Percentiles rank a stretch among this genome's conserved stretches.
phyloP scores from a whole-genome alignment of 2,888 invertebrate species.

The Electrophaes corylata region DNA sequence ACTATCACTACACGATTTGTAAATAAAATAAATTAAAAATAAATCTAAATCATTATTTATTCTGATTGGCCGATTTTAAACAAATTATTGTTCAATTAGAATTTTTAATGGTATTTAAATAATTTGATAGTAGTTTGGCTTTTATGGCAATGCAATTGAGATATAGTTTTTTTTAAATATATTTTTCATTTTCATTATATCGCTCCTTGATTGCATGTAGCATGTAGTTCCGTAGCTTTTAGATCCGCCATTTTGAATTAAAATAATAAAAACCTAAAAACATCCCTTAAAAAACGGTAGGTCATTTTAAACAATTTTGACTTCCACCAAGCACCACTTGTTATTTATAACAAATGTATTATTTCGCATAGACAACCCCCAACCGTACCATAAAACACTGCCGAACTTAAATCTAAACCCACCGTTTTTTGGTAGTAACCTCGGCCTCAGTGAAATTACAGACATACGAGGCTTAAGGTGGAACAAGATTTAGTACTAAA shows the following conservation, averaged over 20 bases:
- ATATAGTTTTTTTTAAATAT: conserved; percentile 7
- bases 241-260: conserved; percentile 8
- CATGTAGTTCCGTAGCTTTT: conserved; percentile 20
- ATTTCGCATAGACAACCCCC: conserved; percentile 36
- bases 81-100: not conserved
- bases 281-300: conserved; percentile 16
- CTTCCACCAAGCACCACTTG: conserved; percentile 76
- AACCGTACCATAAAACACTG: conserved; percentile 4
- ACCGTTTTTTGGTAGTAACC: no score
- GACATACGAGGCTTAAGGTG: no score
- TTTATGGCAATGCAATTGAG: conserved; percentile 1
- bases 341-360: conserved; percentile 59
- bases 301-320: conserved; percentile 38
- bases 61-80: not conserved
- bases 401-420: not conserved
- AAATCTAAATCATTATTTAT: not conserved
- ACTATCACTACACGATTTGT: not conserved
- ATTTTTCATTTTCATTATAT: not conserved
- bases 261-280: conserved; percentile 12
- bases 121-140: not conserved
- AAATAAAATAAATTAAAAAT: not conserved
- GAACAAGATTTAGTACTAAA: no score
- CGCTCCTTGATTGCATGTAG: conserved; percentile 19
- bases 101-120: not conserved
- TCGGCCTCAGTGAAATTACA: no score